Base-by-base conservation (phyloP, 23 tunicate species). In the Ascidia mentula region DNA sequence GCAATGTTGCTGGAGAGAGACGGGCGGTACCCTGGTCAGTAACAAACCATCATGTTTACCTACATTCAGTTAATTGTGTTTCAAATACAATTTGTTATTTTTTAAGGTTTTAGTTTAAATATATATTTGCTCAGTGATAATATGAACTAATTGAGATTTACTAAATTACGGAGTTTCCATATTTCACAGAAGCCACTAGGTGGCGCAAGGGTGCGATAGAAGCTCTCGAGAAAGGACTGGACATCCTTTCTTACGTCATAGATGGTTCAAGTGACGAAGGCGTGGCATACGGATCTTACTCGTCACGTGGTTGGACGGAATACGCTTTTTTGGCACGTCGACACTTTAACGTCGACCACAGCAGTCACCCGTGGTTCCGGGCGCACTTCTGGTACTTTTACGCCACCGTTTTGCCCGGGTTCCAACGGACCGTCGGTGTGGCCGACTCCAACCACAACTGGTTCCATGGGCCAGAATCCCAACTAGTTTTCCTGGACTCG, bases 401-500 rank as follows among this genome's bases (percentile, higher is more conserved):
- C 46, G 71, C 81, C 69, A 86, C 96, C 65, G 69, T 72, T 13
- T 37, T 86, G 71, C 89, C 89, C 32, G 89, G 89, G 35, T 90
- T 72, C 69, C 81, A 90, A 40, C 82, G 86, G 7, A 81, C 90
- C 31, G 53, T 90, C 24, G 96, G 95, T 22, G 46, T 85, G 34
- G 91, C 90, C 0, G 96, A 90, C 72, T 40, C 86, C 6, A 86
- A 80, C 45, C 40, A 37, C 37, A 86, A 90, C 76, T 90, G 96
- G 96, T 86, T 87, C 32, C 81, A 90, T 45, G 96, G 96, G n/a
- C 90, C 90, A 28, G 87, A 86, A 40, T 34, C 82, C 39, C 96
- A 90, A 59, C 42, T 90, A 32, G 77, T 72, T 40, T 90, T 90
- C 39, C 40, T 90, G 75, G 96, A 85, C 69, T 39, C 61, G 22